Conservation (phyloP, 2,888 invertebrate species). For the Cataglyphis rosenhaueri region DNA sequence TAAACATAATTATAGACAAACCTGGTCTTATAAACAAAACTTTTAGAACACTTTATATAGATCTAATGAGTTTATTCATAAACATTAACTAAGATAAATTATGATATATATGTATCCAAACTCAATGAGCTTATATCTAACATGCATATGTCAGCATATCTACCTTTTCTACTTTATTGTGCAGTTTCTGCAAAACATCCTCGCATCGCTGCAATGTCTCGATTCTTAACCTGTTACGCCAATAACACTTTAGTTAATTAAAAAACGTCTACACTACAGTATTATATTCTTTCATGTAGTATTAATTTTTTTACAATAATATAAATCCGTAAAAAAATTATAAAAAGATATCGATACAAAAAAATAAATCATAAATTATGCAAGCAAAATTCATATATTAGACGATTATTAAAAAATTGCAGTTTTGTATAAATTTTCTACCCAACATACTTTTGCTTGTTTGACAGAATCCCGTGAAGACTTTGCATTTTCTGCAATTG, state of each 20-base stretch:
- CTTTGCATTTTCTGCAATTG: slow-evolving; percentile 89
- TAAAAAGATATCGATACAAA: background rate
- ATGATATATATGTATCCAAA: background rate
- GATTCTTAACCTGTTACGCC: slow-evolving; percentile 88
- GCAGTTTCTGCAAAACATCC: slow-evolving; percentile 89
- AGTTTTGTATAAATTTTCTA: slow-evolving; percentile 11
- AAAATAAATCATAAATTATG: background rate
- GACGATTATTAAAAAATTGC: background rate
- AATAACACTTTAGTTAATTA: slow-evolving; percentile 63
- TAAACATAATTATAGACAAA: background rate
- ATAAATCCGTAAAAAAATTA: background rate
- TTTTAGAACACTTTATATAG: slow-evolving; percentile 1
- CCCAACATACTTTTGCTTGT: slow-evolving; percentile 88
- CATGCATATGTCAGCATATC: slow-evolving; percentile 29
- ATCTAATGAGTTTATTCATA: background rate
- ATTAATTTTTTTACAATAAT: background rate
- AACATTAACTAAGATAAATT: background rate
- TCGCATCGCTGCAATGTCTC: slow-evolving; percentile 90
- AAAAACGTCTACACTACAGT: background rate
- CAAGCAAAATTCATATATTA: background rate
- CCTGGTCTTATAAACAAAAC: background rate
- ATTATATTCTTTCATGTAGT: background rate
- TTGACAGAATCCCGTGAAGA: slow-evolving; percentile 88
- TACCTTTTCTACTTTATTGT: slow-evolving; percentile 89
- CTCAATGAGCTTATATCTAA: background rate